phyloP scores from a whole-genome alignment of 2,888 invertebrate species.

The Xestia xanthographa region DNA sequence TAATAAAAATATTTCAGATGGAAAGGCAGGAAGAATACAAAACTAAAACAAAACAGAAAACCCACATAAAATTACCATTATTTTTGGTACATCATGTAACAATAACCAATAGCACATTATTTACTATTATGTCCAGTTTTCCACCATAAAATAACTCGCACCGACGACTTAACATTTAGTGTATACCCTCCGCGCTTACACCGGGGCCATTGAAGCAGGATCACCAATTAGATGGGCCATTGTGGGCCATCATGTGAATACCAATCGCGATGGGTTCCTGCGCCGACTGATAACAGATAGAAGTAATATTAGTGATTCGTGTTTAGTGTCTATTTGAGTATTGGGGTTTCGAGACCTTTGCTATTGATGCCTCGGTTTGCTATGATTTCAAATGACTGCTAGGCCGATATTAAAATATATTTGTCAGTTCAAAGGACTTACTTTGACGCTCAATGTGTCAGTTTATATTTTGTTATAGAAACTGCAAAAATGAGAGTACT shows the following conservation, averaged over 20 bases:
- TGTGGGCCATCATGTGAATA: constrained; percentile 16
- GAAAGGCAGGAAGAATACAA: background rate
- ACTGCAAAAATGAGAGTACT: background rate
- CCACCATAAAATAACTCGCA: background rate
- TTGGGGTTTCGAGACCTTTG: background rate
- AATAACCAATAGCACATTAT: background rate
- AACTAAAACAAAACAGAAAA: background rate
- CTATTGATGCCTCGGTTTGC: background rate
- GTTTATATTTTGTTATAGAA: background rate
- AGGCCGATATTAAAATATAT: background rate
- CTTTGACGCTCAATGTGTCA: background rate
- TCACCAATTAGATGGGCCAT: constrained; percentile 22
- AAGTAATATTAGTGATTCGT: background rate
- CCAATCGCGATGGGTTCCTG: constrained; percentile 26
- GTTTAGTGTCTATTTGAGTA: background rate
- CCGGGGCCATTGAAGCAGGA: constrained; percentile 13
- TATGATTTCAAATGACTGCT: background rate
- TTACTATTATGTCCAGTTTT: background rate
- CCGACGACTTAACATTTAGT: constrained; percentile 27
- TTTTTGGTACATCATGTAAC: background rate
- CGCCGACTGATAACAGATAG: constrained; percentile 21
- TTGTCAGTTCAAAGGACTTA: background rate
- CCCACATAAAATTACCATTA: background rate
- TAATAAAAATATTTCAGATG: background rate
- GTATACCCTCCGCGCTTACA: background rate